Evolutionary conservation across 2,797 vertebrate genomes (phyloP), one percentile per base, ranked within the genome.

Genomic region (Amblyraja radiata): DNA sequence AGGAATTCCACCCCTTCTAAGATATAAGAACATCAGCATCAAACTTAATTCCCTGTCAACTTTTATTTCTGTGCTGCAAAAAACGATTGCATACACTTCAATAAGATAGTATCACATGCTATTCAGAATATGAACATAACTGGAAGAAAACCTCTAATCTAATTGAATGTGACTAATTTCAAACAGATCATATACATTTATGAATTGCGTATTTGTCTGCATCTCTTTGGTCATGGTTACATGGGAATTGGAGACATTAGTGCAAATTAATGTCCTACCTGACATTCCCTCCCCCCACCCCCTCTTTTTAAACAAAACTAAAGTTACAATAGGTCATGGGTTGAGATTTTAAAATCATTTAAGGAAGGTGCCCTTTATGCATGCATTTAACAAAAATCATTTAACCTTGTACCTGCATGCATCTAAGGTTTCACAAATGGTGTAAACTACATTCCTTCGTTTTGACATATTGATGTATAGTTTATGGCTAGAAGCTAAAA

Each of bases 161-260:
- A 91, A 91, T 46, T 91, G 90, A 91, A 91, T 91, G 68, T 91
- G 68, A 54, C 68, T 74, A 91, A 74, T 74, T 91, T 88, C 63
- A 54, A 91, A 74, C 68, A 91, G 68, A 90, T 21, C 90, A 73
- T 54, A 73, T 25, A 74, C 71, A 54, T 74, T 74, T 91, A 39
- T 39, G 90, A 90, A 90, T 23, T 90, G 88, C 5, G 36, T 63
- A 68, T 73, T 90, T 73, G 68, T 46, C 39, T 71, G 90, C 68
- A 74, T 46, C 36, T 68, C 61, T 68, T 88, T 65, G 84, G 84
- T 88, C 63, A 68, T 88, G 84, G 84, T 68, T 68, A n/a, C 63
- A 3, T 36, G 61, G 63, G 65, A 36, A 83, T 32, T 88, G 54
- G 54, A 68, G 84, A 36, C 63, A 32, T 68, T 68, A 68, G 63